phyloP scores from a whole-genome alignment of 2,113 vertebrate genomes.

The Aptenodytes patagonicus region DNA sequence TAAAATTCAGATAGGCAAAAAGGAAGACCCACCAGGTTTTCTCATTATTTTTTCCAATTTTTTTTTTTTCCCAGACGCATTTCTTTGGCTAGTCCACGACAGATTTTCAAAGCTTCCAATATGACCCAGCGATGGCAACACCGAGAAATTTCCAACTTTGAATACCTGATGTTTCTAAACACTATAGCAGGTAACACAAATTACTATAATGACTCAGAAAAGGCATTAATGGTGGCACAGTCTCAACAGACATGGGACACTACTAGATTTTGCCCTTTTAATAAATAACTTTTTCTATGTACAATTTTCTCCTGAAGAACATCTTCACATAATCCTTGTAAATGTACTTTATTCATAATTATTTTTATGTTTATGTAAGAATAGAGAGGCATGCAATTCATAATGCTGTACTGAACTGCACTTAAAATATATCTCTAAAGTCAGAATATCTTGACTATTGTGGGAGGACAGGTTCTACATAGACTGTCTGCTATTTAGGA shows the following conservation, averaged over 20 bases:
- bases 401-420: neutral
- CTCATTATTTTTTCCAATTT: neutral
- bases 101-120: conserved; percentile 95
- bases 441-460: neutral
- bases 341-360: neutral
- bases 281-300: neutral
- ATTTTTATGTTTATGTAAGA: neutral
- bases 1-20: neutral
- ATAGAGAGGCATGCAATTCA: neutral
- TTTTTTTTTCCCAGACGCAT: conserved; percentile 80
- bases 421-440: neutral
- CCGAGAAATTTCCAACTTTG: conserved; percentile 96
- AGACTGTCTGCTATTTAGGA: neutral
- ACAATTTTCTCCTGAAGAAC: neutral
- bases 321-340: neutral
- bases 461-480: neutral
- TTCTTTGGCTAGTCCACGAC: conserved; percentile 91
- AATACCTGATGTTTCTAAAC: conserved; percentile 96
- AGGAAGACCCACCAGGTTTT: neutral
- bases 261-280: neutral
- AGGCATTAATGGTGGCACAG: neutral
- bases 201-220: neutral
- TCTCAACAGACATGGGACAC: neutral
- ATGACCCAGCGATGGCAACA: conserved; percentile 98
- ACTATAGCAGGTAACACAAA: conserved; percentile 87